Evolutionary conservation across 2,797 vertebrate genomes (phyloP).

Genomic region (Ibycter americanus): DNA sequence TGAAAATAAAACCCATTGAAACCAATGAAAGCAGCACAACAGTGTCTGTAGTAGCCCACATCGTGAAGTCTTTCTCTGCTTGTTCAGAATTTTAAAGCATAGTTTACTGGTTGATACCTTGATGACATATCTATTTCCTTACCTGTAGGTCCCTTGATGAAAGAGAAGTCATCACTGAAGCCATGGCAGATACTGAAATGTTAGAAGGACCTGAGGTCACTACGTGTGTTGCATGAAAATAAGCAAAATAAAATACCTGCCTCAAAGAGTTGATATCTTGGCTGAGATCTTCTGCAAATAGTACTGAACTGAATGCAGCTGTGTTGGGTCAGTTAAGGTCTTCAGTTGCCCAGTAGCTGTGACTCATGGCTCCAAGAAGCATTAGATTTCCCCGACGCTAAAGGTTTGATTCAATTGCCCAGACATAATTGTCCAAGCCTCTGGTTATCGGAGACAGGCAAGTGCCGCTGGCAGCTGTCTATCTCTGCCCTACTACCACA

Average conservation of each 20-base stretch:
- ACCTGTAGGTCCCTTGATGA: not conserved
- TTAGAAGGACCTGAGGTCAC: not conserved
- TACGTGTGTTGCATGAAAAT: not conserved
- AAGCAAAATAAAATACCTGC: not conserved
- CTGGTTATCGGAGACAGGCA: not conserved
- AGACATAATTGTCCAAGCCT: not conserved
- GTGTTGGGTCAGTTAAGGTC: not conserved
- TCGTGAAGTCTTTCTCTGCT: not conserved
- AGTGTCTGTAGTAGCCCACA: not conserved
- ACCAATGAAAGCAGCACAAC: not conserved
- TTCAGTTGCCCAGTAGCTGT: not conserved
- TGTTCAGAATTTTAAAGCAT: not conserved
- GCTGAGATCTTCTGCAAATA: not conserved
- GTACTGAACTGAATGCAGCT: not conserved
- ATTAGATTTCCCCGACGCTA: not conserved
- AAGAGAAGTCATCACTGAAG: not conserved
- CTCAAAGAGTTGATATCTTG: not conserved
- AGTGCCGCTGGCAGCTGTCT: not conserved
- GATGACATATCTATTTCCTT: not conserved
- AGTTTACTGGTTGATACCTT: not conserved
- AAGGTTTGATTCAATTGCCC: not conserved
- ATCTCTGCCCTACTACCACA: not conserved
- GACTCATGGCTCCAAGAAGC: not conserved
- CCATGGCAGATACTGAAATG: not conserved
- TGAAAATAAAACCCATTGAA: not conserved